phyloP scores from a whole-genome alignment of 2,113 vertebrate genomes.

The Conger conger region DNA sequence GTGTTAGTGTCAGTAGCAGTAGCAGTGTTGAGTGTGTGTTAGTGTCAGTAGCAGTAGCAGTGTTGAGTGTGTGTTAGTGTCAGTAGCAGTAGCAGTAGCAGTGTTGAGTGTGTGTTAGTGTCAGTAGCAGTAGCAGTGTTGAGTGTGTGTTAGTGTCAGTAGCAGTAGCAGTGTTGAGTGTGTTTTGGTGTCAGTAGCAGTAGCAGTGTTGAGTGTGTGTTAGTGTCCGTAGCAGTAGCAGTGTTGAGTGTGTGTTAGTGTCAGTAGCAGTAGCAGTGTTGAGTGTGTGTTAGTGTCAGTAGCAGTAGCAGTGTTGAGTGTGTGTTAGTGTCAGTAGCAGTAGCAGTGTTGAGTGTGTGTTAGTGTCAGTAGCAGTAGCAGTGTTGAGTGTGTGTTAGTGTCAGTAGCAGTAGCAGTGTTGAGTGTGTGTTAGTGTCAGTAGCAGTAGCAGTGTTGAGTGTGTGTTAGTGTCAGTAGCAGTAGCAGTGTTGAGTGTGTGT shows the following conservation, averaged over 20 bases:
- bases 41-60: constrained; percentile 14
- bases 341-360: background rate
- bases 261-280: constrained; percentile 13
- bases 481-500: too few relatives aligned
- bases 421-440: constrained; percentile 1
- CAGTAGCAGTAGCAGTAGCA: too few relatives aligned
- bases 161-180: too few relatives aligned
- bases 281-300: background rate
- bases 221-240: too few relatives aligned
- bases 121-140: too few relatives aligned
- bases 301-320: constrained; percentile 16
- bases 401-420: constrained; percentile 23
- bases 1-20: too few relatives aligned
- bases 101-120: background rate
- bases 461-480: too few relatives aligned
- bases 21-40: too few relatives aligned
- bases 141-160: too few relatives aligned
- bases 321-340: background rate
- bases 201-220: background rate
- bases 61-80: constrained; percentile 20
- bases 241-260: background rate
- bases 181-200: background rate
- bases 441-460: background rate
- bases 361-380: constrained; percentile 18
- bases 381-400: background rate